phyloP scores from a whole-genome alignment of 2,113 vertebrate species.

The Mobula hypostoma region DNA sequence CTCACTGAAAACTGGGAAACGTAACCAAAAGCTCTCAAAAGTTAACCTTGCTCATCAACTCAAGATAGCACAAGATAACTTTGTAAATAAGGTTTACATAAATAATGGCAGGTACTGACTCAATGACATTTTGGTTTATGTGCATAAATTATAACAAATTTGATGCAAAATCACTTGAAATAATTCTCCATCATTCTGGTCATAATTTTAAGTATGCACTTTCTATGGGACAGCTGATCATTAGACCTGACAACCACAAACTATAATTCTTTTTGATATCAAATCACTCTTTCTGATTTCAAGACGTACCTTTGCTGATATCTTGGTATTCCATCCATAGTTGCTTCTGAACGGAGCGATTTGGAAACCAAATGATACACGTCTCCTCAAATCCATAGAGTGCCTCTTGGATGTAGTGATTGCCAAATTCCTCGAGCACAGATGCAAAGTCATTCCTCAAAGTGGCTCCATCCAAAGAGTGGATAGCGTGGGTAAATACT shows the following conservation, averaged over 20 bases:
- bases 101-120: too few species aligned
- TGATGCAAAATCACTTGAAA: neutral
- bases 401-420: conserved; percentile 95
- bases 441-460: conserved; percentile 82
- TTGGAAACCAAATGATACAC: conserved; percentile 97
- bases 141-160: neutral
- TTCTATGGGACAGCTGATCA: neutral
- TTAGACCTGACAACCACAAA: neutral
- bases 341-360: conserved; percentile 88
- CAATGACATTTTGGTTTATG: too few species aligned
- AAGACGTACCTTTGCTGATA: conserved; percentile 84
- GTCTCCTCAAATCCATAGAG: conserved; percentile 93
- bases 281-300: neutral
- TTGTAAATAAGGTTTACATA: too few species aligned
- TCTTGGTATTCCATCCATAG: conserved; percentile 98
- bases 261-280: neutral
- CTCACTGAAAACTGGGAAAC: too few species aligned
- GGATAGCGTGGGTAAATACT: conserved; percentile 88
- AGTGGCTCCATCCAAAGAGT: conserved; percentile 86
- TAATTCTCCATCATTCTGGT: neutral
- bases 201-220: neutral
- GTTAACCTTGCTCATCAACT: too few species aligned
- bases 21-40: too few species aligned
- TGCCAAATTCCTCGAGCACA: conserved; percentile 88
- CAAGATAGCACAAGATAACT: neutral